Percentiles rank a stretch among this genome's conserved stretches.
Evolutionary conservation across 2,797 vertebrate genomes (phyloP).

Genomic region (Poeciliopsis paucimaculata): DNA sequence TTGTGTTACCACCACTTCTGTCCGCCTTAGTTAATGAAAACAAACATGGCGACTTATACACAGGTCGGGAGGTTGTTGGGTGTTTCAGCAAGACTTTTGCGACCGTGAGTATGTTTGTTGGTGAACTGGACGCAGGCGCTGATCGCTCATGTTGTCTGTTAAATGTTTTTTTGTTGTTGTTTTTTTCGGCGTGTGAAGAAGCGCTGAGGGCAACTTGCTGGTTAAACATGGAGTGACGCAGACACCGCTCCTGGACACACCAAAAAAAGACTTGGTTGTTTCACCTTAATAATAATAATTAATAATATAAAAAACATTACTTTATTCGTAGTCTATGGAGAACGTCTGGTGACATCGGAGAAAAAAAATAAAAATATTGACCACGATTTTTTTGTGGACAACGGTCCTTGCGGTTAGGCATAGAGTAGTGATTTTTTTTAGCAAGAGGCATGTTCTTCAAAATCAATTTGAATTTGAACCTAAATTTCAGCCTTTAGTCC

Average conservation of each 20-base stretch:
- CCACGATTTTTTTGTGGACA: no score
- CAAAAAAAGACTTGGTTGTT: neutral
- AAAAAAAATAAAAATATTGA: no score
- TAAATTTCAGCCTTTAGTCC: neutral
- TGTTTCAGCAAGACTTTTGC: constrained; percentile 56
- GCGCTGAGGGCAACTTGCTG: neutral
- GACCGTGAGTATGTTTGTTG: constrained; percentile 66
- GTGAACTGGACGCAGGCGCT: rapidly evolving
- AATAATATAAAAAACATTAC: no score
- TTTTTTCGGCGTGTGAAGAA: neutral
- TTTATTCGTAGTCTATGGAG: neutral
- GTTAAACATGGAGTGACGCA: constrained; percentile 3
- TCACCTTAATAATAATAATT: no score
- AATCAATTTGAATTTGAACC: neutral
- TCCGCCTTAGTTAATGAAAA: constrained; percentile 51
- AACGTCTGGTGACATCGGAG: no score
- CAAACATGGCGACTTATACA: constrained; percentile 79
- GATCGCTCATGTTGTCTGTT: neutral
- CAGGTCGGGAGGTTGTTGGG: constrained; percentile 61
- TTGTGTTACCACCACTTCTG: constrained; percentile 2
- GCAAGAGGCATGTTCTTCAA: neutral
- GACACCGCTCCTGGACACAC: neutral
- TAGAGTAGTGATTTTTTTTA: no score
- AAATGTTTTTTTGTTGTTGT: no score
- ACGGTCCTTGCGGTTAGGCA: no score